Conservation (phyloP, 1,140 invertebrate species). For the Drosophila lacertosa region DNA sequence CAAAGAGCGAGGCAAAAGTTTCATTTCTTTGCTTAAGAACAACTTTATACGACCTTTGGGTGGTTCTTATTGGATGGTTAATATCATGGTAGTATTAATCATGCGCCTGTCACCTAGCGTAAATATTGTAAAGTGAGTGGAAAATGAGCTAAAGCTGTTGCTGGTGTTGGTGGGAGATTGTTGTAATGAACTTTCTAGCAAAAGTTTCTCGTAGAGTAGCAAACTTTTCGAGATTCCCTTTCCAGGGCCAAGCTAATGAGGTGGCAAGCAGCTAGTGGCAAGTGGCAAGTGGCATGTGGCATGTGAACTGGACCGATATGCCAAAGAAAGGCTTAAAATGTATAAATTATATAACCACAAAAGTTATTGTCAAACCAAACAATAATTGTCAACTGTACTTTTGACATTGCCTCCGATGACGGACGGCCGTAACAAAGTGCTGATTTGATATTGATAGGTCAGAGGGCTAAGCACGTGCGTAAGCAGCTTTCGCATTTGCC, state of each 20-base stretch:
- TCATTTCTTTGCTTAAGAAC: conserved; percentile 51
- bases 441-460: no score
- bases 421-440: no score
- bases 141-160: conserved; percentile 58
- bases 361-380: background rate
- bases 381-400: conserved; percentile 42
- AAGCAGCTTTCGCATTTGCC: conserved; percentile 59
- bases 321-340: conserved; percentile 25
- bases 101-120: conserved; percentile 74
- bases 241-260: conserved; percentile 3
- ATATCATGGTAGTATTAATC: conserved; percentile 69
- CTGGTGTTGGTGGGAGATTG: conserved; percentile 17
- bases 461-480: conserved; percentile 1
- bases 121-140: conserved; percentile 77
- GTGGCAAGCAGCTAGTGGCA: conserved; percentile 41
- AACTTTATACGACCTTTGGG: conserved; percentile 39
- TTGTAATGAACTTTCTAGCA: conserved; percentile 66
- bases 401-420: conserved; percentile 38
- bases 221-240: conserved; percentile 52
- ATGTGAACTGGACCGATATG: background rate
- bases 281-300: conserved; percentile 24
- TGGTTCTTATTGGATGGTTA: conserved; percentile 41
- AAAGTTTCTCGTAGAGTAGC: conserved; percentile 60
- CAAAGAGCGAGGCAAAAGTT: conserved; percentile 58
- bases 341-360: conserved; percentile 28